Percentiles rank a stretch among this genome's conserved stretches.
These are phyloP conservation scores for Recurvirostra avosetta DNA, from an alignment of 2,113 vertebrate genomes.

Conservation along the genomic window DNA sequence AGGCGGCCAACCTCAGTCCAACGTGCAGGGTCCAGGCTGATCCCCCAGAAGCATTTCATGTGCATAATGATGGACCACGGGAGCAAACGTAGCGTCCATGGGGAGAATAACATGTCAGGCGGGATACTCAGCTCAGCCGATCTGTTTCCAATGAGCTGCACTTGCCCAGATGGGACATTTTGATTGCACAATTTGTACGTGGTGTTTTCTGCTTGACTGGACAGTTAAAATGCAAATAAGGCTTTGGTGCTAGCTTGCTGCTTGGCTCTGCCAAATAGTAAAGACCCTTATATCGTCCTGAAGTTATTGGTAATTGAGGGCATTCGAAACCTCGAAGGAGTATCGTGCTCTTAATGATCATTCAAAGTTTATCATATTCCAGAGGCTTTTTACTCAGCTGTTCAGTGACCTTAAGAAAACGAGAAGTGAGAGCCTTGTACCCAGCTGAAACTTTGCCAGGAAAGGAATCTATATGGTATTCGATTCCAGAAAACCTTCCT, in stretches of 20 bases:
- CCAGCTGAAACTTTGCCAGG: neutral
- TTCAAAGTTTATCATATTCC: neutral
- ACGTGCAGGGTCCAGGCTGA: neutral
- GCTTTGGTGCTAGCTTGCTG: neutral
- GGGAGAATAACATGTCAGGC: neutral
- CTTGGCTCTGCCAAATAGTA: neutral
- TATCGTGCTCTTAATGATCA: neutral
- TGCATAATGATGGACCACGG: neutral
- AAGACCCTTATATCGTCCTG: neutral
- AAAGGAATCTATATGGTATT: neutral
- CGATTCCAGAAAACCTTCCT: neutral
- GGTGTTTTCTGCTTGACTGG: neutral
- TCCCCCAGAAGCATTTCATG: neutral
- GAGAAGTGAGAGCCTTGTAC: neutral
- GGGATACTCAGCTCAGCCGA: neutral
- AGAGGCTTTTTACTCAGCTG: neutral
- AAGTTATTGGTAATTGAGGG: neutral
- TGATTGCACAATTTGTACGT: neutral
- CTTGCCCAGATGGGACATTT: neutral
- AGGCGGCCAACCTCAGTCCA: neutral
- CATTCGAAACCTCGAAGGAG: neutral
- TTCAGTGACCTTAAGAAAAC: neutral
- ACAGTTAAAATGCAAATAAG: neutral
- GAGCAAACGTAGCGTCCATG: rapidly evolving
- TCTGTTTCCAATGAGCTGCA: neutral